These are phyloP conservation scores for Corynorhinus townsendii DNA, from an alignment of 2,113 vertebrate genomes.

Conservation along the genomic window DNA sequence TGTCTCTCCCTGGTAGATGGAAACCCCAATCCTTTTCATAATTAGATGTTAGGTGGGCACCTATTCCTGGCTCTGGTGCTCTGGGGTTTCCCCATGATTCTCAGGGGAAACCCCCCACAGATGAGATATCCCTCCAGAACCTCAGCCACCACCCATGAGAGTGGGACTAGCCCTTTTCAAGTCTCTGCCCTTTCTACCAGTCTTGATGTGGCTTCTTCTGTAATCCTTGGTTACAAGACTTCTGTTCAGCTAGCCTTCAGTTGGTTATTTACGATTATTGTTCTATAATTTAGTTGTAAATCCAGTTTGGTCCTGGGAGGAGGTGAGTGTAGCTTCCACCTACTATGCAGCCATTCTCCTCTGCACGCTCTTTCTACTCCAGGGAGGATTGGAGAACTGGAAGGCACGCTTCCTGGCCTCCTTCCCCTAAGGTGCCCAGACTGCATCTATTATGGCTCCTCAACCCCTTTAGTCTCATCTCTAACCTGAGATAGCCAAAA, in stretches of 20 bases:
- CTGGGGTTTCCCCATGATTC: background rate
- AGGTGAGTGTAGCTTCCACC: background rate
- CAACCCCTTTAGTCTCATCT: background rate
- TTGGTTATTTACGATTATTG: background rate
- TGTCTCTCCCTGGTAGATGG: background rate
- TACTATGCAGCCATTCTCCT: background rate
- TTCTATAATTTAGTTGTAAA: background rate
- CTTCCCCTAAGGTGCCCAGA: background rate
- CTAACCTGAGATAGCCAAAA: background rate
- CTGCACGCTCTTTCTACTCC: accelerated
- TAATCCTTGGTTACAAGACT: background rate
- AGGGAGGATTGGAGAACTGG: background rate
- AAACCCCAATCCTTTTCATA: background rate
- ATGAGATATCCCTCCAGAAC: background rate
- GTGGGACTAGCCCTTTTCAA: background rate
- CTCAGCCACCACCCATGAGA: background rate
- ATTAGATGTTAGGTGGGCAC: background rate
- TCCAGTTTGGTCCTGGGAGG: background rate
- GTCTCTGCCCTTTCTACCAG: background rate
- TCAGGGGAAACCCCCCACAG: background rate
- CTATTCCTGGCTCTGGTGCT: background rate
- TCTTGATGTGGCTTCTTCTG: background rate
- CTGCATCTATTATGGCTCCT: accelerated
- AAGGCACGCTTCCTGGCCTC: accelerated
- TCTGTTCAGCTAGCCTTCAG: background rate